Conservation (phyloP, 2,888 invertebrate genomes). For the Erynnis tages region DNA sequence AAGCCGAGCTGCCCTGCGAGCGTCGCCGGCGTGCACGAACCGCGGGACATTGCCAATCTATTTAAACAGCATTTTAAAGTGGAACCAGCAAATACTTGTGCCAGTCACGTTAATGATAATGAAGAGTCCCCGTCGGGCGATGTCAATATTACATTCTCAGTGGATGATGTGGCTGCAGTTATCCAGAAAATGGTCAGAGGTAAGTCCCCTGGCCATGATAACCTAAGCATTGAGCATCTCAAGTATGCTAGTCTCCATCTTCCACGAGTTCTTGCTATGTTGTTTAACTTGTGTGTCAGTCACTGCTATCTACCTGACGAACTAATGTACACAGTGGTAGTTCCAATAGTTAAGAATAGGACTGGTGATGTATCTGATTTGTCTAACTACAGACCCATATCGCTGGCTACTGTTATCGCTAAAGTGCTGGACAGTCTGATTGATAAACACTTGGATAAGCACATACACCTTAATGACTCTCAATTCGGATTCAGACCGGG, state of each 20-base stretch:
- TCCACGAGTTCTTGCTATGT: background rate
- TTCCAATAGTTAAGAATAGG: constrained; percentile 34
- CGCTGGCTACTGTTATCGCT: constrained; percentile 31
- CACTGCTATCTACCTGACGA: constrained; percentile 26
- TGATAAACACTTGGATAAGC: constrained; percentile 20
- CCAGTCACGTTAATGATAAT: background rate
- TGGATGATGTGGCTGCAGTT: background rate
- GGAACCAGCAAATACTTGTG: background rate
- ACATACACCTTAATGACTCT: constrained; percentile 11
- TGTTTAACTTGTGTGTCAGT: constrained; percentile 8
- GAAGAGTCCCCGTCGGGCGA: background rate
- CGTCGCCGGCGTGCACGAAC: constrained; percentile 24
- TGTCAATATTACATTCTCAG: background rate
- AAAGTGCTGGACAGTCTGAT: constrained; percentile 34
- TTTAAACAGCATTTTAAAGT: constrained; percentile 24
- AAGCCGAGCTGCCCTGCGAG: constrained; percentile 25
- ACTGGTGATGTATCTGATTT: constrained; percentile 30
- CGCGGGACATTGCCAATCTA: constrained; percentile 15
- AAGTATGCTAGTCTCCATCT: background rate
- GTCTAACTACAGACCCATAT: constrained; percentile 34
- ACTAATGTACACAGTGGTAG: constrained; percentile 29
- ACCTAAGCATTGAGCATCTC: constrained; percentile 5
- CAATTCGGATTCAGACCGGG: constrained; percentile 21
- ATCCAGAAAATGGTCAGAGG: background rate
- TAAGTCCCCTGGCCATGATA: constrained; percentile 6